phyloP scores from a whole-genome alignment of 1,140 invertebrate genomes.

The Drosophila mauritiana region DNA sequence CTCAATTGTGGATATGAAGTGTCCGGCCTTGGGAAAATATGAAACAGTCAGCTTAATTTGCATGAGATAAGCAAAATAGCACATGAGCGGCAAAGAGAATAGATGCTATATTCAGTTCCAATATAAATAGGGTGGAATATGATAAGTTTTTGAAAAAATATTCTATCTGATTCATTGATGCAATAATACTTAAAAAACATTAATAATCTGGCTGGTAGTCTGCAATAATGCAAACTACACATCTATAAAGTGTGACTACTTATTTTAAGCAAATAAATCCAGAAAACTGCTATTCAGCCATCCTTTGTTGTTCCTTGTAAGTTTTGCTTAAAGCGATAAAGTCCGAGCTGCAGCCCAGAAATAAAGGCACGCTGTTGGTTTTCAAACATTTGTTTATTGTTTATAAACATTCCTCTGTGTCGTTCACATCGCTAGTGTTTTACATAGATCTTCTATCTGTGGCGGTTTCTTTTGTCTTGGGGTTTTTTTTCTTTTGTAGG shows the following conservation, averaged over 20 bases:
- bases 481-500: constrained; percentile 13
- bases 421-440: constrained; percentile 41
- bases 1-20: constrained; percentile 1
- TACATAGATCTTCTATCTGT: constrained; percentile 29
- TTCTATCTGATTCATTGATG: too few relatives aligned
- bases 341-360: not conserved
- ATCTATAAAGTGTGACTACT: too few relatives aligned
- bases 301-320: too few relatives aligned
- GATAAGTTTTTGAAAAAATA: too few relatives aligned
- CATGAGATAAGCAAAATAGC: not conserved
- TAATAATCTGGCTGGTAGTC: too few relatives aligned
- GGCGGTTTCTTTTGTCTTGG: constrained; percentile 23
- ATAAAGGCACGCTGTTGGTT: constrained; percentile 49
- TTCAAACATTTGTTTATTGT: constrained; percentile 81
- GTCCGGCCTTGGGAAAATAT: not conserved
- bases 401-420: constrained; percentile 73
- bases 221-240: too few relatives aligned
- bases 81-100: not conserved
- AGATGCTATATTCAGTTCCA: not conserved
- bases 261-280: too few relatives aligned
- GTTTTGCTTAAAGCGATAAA: too few relatives aligned
- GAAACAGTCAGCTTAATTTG: not conserved
- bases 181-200: too few relatives aligned
- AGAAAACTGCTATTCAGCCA: too few relatives aligned
- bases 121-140: too few relatives aligned